phyloP scores from a whole-genome alignment of 2,888 invertebrate species.

The Clanis bilineata region DNA sequence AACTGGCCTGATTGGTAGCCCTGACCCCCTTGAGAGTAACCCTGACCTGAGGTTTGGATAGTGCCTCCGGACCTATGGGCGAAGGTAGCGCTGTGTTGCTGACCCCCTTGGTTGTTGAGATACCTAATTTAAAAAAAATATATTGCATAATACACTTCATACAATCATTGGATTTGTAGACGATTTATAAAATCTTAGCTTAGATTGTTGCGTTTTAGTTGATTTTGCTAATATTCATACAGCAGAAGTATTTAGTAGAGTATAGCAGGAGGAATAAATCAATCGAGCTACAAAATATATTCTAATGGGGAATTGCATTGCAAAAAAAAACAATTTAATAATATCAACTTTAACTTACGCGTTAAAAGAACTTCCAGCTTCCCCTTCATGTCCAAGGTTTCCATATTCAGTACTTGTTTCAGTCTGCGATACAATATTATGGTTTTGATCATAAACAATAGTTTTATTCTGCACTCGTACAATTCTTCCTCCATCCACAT shows the following conservation, averaged over 20 bases:
- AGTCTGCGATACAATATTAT: constrained; percentile 70
- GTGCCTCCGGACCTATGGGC: constrained; percentile 26
- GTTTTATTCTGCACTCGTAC: constrained; percentile 60
- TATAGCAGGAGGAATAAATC: neutral
- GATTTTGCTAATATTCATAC: too few relatives aligned
- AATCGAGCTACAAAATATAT: neutral
- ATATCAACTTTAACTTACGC: constrained; percentile 48
- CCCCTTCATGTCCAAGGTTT: constrained; percentile 68
- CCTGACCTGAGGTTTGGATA: constrained; percentile 23
- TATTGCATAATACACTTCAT: too few relatives aligned
- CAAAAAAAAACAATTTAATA: neutral
- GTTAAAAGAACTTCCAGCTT: constrained; percentile 71
- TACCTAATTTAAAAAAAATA: constrained; percentile 41
- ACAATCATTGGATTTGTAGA: too few relatives aligned
- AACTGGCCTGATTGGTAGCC: constrained; percentile 17
- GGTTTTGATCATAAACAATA: constrained; percentile 63
- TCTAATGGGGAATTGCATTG: too few relatives aligned
- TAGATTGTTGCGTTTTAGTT: too few relatives aligned
- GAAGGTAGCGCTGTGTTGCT: constrained; percentile 27
- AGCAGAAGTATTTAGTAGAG: too few relatives aligned
- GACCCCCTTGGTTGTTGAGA: constrained; percentile 42
- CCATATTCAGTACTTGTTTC: constrained; percentile 80
- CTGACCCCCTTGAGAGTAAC: constrained; percentile 20
- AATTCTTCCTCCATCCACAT: constrained; percentile 47
- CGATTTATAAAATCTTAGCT: too few relatives aligned